A percentile compares a stretch with the other conserved stretches of the same genome.
phyloP scores from a whole-genome alignment of 2,113 vertebrate species.

The Platysternon megacephalum region DNA sequence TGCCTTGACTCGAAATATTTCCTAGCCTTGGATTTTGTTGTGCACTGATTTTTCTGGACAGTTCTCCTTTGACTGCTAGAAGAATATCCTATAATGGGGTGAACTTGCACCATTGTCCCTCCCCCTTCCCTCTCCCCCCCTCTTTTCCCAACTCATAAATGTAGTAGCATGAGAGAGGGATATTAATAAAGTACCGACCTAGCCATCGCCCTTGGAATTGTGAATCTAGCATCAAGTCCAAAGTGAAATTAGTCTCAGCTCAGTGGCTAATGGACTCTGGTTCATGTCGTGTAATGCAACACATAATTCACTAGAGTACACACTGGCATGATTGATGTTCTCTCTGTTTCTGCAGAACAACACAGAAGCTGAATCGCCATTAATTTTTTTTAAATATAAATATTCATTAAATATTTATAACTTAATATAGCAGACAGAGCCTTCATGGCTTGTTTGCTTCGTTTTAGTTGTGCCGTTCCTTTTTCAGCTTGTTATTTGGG shows the following conservation, averaged over 20 bases:
- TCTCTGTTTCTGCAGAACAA: constrained; percentile 29
- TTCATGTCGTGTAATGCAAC: neutral
- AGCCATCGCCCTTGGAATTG: neutral
- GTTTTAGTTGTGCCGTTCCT: neutral
- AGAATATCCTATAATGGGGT: neutral
- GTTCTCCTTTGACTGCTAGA: neutral
- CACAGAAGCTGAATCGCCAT: neutral
- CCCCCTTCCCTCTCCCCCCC: neutral
- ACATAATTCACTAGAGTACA: neutral
- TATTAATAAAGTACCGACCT: neutral
- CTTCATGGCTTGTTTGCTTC: constrained; percentile 30
- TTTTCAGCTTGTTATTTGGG: neutral
- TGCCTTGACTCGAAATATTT: neutral
- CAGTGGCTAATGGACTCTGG: constrained; percentile 14
- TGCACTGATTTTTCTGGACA: rapidly evolving
- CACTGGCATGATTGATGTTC: constrained; percentile 4
- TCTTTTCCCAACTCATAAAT: neutral
- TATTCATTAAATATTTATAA: neutral
- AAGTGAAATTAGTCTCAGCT: neutral
- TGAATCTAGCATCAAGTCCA: neutral
- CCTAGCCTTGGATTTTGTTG: neutral
- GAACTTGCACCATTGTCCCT: neutral
- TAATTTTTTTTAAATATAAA: neutral
- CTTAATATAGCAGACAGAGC: neutral
- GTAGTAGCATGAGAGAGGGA: neutral